Conservation (phyloP, 2,888 invertebrate species). For the Dyspetes luteomarginatus region DNA sequence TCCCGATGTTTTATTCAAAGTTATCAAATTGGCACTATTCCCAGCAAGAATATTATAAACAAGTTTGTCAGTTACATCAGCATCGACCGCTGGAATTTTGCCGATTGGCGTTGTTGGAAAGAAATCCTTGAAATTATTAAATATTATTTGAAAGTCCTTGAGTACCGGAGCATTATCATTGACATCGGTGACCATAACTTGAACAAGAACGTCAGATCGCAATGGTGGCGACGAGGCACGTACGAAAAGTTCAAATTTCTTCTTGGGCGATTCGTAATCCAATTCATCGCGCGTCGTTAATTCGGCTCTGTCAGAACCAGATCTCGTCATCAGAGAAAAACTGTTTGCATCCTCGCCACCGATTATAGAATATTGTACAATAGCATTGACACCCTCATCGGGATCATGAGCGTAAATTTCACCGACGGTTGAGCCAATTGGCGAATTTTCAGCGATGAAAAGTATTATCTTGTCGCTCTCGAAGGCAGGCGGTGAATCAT, state of each 20-base stretch:
- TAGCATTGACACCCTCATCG: conserved; percentile 95
- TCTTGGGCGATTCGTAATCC: conserved; percentile 97
- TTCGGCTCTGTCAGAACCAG: conserved; percentile 94
- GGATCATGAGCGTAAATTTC: conserved; percentile 95
- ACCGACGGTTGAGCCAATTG: conserved; percentile 96
- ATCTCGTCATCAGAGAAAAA: conserved; percentile 92
- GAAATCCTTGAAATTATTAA: conserved; percentile 97
- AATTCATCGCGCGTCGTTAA: conserved; percentile 95
- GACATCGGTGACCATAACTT: conserved; percentile 95
- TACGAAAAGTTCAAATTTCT: conserved; percentile 94
- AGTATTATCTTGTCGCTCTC: conserved; percentile 94
- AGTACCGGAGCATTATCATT: conserved; percentile 97
- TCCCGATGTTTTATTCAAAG: conserved; percentile 92
- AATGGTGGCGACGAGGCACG: conserved; percentile 96
- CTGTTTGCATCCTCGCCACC: conserved; percentile 95
- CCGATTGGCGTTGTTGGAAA: conserved; percentile 97
- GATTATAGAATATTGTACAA: conserved; percentile 97
- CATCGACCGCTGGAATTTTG: conserved; percentile 96
- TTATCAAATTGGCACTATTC: conserved; percentile 95
- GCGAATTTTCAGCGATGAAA: conserved; percentile 98
- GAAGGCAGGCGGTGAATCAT: conserved; percentile 95
- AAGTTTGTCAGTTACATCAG: conserved; percentile 95
- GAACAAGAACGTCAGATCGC: conserved; percentile 94
- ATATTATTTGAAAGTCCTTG: conserved; percentile 96
- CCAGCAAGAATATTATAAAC: conserved; percentile 94